Evolutionary conservation across 1,140 invertebrate genomes (phyloP).

Genomic region (Heliconius hermathena): DNA sequence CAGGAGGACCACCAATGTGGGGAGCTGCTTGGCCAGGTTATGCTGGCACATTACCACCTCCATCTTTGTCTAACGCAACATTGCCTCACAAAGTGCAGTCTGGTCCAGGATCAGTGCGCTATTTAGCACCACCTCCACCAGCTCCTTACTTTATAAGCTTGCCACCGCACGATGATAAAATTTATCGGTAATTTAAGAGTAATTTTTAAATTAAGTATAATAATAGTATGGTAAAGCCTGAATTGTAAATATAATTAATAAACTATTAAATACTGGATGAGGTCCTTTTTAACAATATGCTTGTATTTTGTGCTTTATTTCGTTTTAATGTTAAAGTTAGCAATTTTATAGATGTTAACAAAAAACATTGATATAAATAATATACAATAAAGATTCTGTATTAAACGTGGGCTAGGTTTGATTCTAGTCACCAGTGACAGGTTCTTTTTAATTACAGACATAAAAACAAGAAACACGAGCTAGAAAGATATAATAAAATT

Average conservation of each 20-base stretch:
- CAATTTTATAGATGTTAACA: neutral
- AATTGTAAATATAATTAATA: conserved; percentile 41
- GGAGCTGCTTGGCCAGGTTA: conserved; percentile 79
- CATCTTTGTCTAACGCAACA: conserved; percentile 82
- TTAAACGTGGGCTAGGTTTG: conserved; percentile 55
- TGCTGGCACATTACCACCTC: conserved; percentile 76
- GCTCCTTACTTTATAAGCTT: conserved; percentile 81
- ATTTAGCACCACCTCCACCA: conserved; percentile 70
- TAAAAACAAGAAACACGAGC: neutral
- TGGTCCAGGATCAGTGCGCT: conserved; percentile 82
- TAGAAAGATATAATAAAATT: neutral
- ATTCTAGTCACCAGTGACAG: conserved; percentile 68
- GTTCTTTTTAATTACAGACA: conserved; percentile 29
- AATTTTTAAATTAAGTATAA: conserved; percentile 2
- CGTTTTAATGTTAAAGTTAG: neutral
- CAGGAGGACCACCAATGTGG: conserved; percentile 81
- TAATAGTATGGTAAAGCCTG: conserved; percentile 22
- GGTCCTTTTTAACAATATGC: conserved; percentile 16
- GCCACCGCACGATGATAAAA: conserved; percentile 80
- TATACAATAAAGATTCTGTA: neutral
- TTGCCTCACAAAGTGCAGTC: conserved; percentile 84
- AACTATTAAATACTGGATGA: conserved; percentile 34
- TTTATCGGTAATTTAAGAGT: conserved; percentile 71
- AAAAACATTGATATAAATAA: neutral
- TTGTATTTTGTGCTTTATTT: conserved; percentile 37